Conservation (phyloP, 2,113 vertebrate species). For the Tichodroma muraria region DNA sequence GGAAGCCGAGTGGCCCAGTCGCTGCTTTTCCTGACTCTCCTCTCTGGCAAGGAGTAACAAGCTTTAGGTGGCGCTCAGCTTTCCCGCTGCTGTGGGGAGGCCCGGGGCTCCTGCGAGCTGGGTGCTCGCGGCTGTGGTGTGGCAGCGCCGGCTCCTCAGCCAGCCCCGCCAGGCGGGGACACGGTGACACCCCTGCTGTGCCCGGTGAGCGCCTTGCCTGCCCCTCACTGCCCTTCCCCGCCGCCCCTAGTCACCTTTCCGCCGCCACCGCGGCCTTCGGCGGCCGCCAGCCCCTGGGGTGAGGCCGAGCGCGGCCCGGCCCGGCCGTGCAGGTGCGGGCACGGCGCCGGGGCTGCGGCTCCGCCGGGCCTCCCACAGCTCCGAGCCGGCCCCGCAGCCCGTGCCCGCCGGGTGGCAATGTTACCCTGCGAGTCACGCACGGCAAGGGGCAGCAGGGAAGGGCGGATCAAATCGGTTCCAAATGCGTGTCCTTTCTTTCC, state of each 20-base stretch:
- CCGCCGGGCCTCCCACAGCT: background rate
- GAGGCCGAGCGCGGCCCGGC: too few species aligned
- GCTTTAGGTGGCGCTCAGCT: background rate
- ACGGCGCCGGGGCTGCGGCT: background rate
- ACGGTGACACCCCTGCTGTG: background rate
- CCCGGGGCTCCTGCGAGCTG: fast-evolving
- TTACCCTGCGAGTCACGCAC: background rate
- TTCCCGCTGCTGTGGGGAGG: background rate
- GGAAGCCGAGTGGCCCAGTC: fast-evolving
- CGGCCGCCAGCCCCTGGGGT: background rate
- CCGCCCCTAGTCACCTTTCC: background rate
- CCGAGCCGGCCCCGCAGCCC: background rate
- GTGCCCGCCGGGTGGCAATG: conserved; percentile 40
- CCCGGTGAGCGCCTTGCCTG: background rate
- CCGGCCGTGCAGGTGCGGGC: background rate
- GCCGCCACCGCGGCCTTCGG: background rate
- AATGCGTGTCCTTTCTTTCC: fast-evolving
- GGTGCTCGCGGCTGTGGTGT: fast-evolving
- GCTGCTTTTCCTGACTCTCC: background rate
- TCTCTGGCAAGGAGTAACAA: background rate
- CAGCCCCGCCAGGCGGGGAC: background rate
- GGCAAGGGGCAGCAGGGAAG: fast-evolving
- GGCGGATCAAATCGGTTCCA: fast-evolving
- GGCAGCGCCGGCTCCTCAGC: fast-evolving
- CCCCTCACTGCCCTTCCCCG: background rate